Evolutionary conservation across 2,113 vertebrate genomes (phyloP).

Genomic region (Plestiodon gilberti): DNA sequence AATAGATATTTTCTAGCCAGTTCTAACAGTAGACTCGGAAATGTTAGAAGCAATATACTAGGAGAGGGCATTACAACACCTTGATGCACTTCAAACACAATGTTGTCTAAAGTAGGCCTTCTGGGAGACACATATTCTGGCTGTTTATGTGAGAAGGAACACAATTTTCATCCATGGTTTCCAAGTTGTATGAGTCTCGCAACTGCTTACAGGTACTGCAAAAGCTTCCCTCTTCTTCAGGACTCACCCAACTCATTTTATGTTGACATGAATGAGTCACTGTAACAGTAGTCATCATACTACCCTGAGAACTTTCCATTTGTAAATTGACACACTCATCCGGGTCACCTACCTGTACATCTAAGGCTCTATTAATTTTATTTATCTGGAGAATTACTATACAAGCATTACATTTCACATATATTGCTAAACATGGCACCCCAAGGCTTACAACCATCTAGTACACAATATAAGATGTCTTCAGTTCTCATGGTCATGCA

Average conservation of each 20-base stretch:
- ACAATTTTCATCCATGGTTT: background rate
- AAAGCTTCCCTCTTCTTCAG: background rate
- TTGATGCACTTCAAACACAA: background rate
- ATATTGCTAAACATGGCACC: background rate
- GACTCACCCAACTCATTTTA: background rate
- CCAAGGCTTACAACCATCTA: background rate
- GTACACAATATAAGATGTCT: background rate
- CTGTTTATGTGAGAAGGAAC: background rate
- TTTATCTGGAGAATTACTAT: background rate
- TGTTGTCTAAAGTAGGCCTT: background rate
- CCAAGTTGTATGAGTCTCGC: background rate
- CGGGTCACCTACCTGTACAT: background rate
- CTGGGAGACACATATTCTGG: background rate
- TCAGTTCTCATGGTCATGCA: background rate
- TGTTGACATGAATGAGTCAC: background rate
- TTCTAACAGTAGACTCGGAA: background rate
- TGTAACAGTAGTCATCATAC: background rate
- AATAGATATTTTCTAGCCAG: background rate
- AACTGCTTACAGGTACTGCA: background rate
- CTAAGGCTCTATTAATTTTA: background rate
- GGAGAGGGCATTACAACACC: background rate
- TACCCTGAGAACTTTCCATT: background rate
- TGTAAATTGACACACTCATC: background rate
- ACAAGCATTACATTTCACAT: background rate
- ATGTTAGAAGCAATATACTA: background rate